Evolutionary conservation across 2,888 invertebrate species (phyloP), one percentile per base, ranked within the genome.

Genomic region (Apotomis capreana): DNA sequence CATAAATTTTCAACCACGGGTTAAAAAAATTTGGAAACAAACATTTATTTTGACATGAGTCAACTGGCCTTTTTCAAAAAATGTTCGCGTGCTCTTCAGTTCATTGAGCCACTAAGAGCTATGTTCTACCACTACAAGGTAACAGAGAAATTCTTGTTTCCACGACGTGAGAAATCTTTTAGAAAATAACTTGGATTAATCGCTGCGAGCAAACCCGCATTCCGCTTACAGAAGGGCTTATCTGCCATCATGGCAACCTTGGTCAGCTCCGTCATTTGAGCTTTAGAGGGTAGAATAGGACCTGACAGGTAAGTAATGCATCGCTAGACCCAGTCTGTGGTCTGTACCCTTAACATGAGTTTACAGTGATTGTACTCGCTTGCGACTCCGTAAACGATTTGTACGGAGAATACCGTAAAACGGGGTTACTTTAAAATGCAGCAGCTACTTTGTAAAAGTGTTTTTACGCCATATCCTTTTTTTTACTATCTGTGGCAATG

Each of bases 241-340:
- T 46, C 12, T 46, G 36, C 1, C 13, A 3, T 1, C 13, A 3
- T 1, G n/a, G 0, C 26, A 49, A 49, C 3, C 5, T 9, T 3
- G 9, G 0, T 49, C 49, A 49, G 2, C 3, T 49, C 3, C 10
- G 49, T 49, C 49, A 49, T 49, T 49, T 49, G 3, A 49, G 6
- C 46, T 10, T 55, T 40, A 0, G 12, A n/a, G 4, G 49, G 6
- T 13, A 3, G 8, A 55, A 44, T 55, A 26, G 55, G 55, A 64
- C 40, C n/a, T 55, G 64, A 46, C 64, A 65, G 64, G 64, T 65
- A 65, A 65, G 54, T 65, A 65, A 65, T 65, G 65, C 65, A 46
- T n/a, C 26, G 44, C 40, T 64, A 64, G 64, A 15, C 40, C 15
- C 54, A 55, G 64, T 40, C 15, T 26, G 54, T 54, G 63, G 63